Base-by-base conservation (phyloP, 2,888 invertebrate genomes). In the Odontocolon sp. region DNA sequence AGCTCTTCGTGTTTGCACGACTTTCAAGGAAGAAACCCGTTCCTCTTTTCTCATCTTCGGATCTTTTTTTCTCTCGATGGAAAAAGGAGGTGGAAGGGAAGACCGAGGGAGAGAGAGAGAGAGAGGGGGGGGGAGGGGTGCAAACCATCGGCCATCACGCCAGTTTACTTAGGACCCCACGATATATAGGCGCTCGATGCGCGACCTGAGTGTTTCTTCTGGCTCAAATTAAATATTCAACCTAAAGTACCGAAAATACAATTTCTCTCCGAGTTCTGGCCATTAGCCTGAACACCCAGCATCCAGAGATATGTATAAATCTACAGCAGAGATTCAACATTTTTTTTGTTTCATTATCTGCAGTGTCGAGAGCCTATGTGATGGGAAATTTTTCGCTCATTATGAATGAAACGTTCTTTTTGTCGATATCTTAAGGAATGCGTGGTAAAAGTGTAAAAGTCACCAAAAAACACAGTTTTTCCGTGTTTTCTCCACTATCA, bases 1-100 rank as follows among this genome's bases (percentile, higher is more conserved):
- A 68, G 59, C 6, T 8, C 26, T 80, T 81, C 79, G 81, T 89
- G 87, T 89, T 89, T 89, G 89, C 89, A 88, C 87, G 88, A 88
- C 86, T 87, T 87, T 86, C n/a, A n/a, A n/a, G n/a, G 85, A 88
- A 86, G 86, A 88, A 88, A 89, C 89, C 86, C 88, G 87, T 88
- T 88, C 85, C 77, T 81, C 78, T 77, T 81, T 61, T 80, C 69
- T n/a, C n/a, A n/a, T n/a, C n/a, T n/a, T n/a, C 67, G 59, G 63
- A 73, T 73, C 81, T 77, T 78, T 69, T 78, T 77, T 71, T 21
- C 63, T 73, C 68, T 18, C 11, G 38, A 11, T 23, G 59, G 21
- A n/a, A n/a, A n/a, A n/a, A n/a, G 26, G 69, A 74, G 59, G 71
- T 38, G 71, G 57, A 59, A 72, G 66, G 68, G 71, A 77, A 52